Base-by-base conservation (phyloP, 2,797 vertebrate genomes). In the Lepus townsendii region DNA sequence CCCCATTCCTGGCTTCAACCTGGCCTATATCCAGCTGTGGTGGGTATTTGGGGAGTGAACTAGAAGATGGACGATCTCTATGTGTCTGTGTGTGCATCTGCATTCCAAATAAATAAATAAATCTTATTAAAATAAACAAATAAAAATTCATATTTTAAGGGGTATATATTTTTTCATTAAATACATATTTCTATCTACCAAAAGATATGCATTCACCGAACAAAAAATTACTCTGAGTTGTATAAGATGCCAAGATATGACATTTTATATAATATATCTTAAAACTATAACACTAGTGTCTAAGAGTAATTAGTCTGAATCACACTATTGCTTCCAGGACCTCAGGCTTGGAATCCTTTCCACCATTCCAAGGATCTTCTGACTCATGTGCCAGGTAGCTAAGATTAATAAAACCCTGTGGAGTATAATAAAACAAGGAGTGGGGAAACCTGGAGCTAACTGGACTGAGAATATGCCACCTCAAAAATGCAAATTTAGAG, bases 171-270 rank as follows among this genome's bases (percentile, higher is more conserved):
- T 83, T 82, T 32, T n/a, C 62, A 57, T 78, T 75, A 79, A n/a
- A 87, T 30, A 54, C n/a, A 84, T 17, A 76, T 71, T 92, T 82
- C 63, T 60, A 30, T 27, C 16, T 95, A 24, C 50, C 83, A 77
- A 75, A 79, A 92, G 71, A 42, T 5, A 65, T 30, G 20, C 20
- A 73, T 83, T 76, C 50, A 54, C n/a, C 83, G 71, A 27, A 68
- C 77, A 77, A 50, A 92, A 60, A 89, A 72, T 90, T 84, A 84
- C n/a, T 79, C 42, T 71, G 62, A 85, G 62, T 71, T 85, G 27
- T 82, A 76, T 24, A 50, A 32, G 91, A 88, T 19, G 50, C 47
- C 17, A 90, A 75, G 30, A 86, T 75, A 79, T 54, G 42, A 76
- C 27, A 69, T 13, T 68, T 47, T 92, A 82, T 47, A 14, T 17